Evolutionary conservation across 2,113 vertebrate genomes (phyloP), one percentile per base, ranked within the genome.

Genomic region (Epinephelus fuscoguttatus): DNA sequence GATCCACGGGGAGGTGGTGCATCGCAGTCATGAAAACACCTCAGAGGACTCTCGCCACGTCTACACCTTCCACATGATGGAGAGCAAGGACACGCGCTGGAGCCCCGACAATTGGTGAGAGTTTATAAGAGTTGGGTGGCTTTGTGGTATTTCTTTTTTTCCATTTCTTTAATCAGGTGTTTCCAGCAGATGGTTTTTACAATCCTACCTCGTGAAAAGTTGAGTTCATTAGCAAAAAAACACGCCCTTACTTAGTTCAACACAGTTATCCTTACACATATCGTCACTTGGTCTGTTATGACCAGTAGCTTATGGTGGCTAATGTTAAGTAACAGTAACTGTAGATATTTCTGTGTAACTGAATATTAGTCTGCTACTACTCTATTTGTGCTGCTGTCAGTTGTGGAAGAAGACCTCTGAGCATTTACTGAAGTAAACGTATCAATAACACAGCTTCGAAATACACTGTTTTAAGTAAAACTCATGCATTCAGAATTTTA

Each of bases 51-150:
- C 98, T 0, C 97, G 98, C 27, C 97, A 99, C 0, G 97, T 77
- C 3, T 99, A 98, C 84, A 94, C 97, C 13, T 98, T 99, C 95
- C 98, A 99, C 1, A 70, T 99, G 63, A 98, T 99, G 98, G 98
- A 99, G 55, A 92, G 96, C 0, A 84, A 96, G 59, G 95, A 92
- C 81, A 96, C 97, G 0, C 42, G 23, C 70, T 99, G 98, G 98
- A 99, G 96, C 92, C 92, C 95, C 0, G 96, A 98, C 40, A 99
- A 99, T 94, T 99, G 98, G 98, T 99, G 92, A 91, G 94, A 25
- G 66, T 9, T 19, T 2, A 25, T 15, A 0, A 19, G 14, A 42
- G 66, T 1, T 15, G 6, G 15, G 19, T 33, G 2, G 25, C 1
- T 21, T 27, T 27, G 21, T 27, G n/a, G 25, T 13, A 10, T 52